A percentile compares a stretch with the other conserved stretches of the same genome.
These are phyloP conservation scores for Cotesia chilonis DNA, from an alignment of 1,140 invertebrate species.

Conservation along the genomic window DNA sequence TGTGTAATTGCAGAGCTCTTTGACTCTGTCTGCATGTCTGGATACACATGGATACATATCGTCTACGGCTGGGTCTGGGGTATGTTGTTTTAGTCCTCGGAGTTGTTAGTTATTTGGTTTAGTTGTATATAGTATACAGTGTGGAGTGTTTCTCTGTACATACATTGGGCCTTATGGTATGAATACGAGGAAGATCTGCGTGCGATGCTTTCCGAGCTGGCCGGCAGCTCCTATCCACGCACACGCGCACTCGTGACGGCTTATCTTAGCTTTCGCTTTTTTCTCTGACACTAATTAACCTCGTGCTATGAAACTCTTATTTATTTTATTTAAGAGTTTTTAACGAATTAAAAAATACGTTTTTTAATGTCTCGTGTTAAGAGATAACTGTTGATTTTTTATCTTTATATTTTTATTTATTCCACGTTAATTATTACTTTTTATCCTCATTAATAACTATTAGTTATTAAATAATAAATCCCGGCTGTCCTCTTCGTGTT, in stretches of 20 bases:
- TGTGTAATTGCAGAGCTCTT: conserved; percentile 42
- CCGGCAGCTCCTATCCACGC: conserved; percentile 24
- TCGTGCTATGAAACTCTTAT: conserved; percentile 10
- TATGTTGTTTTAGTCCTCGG: background rate
- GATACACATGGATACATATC: conserved; percentile 34
- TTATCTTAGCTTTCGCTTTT: conserved; percentile 12
- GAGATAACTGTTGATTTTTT: background rate
- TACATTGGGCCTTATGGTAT: background rate
- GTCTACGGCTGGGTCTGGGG: background rate
- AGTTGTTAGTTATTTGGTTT: background rate
- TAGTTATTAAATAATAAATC: no score
- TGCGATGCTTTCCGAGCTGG: conserved; percentile 12
- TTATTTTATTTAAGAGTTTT: conserved; percentile 1
- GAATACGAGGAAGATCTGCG: background rate
- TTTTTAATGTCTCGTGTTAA: conserved; percentile 4
- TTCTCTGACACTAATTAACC: conserved; percentile 26
- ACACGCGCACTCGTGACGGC: conserved; percentile 36
- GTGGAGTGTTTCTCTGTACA: no score
- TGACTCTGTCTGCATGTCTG: conserved; percentile 16
- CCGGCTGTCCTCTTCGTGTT: no score
- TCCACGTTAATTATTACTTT: background rate
- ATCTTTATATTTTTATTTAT: conserved; percentile 1
- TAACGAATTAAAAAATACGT: background rate
- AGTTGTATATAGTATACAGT: conserved; percentile 23
- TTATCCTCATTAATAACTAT: no score